Conservation (phyloP, 2,797 vertebrate species). For the Moxostoma hubbsi region DNA sequence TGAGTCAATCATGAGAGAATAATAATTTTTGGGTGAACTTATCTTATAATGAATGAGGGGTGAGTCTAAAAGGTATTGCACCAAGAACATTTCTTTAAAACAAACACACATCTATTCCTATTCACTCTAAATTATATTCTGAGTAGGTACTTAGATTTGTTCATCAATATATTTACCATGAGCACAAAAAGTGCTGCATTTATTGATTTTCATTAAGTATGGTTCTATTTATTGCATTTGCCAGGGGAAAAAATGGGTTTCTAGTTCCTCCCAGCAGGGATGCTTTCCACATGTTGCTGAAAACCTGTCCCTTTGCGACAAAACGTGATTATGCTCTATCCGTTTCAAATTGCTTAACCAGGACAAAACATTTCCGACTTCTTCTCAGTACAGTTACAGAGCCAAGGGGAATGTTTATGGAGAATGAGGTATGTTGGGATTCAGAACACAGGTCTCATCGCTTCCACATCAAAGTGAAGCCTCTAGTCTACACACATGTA, state of each 20-base stretch:
- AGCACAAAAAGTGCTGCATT: conserved; percentile 21
- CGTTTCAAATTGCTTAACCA: conserved; percentile 50
- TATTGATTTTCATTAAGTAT: conserved; percentile 33
- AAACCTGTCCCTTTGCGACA: conserved; percentile 24
- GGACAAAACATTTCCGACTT: conserved; percentile 56
- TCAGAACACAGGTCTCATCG: conserved; percentile 41
- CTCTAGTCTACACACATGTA: conserved; percentile 40
- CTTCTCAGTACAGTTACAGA: conserved; percentile 33
- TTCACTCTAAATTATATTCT: not conserved
- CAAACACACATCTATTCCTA: not conserved
- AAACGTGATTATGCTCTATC: conserved; percentile 40
- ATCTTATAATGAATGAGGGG: too few species aligned
- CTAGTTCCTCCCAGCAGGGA: conserved; percentile 28
- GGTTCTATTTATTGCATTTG: conserved; percentile 40
- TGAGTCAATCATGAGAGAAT: too few species aligned
- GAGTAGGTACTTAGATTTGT: not conserved
- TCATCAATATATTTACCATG: conserved; percentile 11
- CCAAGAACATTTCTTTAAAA: not conserved
- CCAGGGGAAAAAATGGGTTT: not conserved
- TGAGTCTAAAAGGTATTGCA: too few species aligned
- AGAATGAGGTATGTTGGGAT: conserved; percentile 43
- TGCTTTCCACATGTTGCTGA: conserved; percentile 43
- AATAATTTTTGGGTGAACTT: too few species aligned
- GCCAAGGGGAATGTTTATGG: conserved; percentile 29
- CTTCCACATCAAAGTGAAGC: conserved; percentile 59